A percentile compares a stretch with the other conserved stretches of the same genome.
phyloP scores from a whole-genome alignment of 2,797 vertebrate species.

The Erpetoichthys calabaricus region DNA sequence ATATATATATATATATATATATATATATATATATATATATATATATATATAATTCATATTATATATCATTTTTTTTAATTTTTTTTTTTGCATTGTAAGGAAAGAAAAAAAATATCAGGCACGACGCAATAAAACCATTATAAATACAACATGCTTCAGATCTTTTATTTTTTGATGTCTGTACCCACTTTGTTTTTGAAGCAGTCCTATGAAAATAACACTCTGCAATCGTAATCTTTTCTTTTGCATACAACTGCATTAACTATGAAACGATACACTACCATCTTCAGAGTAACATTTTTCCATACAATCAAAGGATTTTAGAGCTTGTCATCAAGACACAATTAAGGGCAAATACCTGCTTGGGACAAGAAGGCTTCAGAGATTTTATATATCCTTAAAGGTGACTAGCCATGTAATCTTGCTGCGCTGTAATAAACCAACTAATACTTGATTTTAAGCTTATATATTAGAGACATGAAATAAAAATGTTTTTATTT shows the following conservation, averaged over 20 bases:
- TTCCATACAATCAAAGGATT: constrained; percentile 25
- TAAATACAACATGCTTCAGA: constrained; percentile 66
- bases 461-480: too few relatives aligned
- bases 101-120: constrained; percentile 59
- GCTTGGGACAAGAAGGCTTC: constrained; percentile 20
- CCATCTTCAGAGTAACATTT: constrained; percentile 23
- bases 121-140: constrained; percentile 54
- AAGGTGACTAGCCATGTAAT: too few relatives aligned
- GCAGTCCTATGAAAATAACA: constrained; percentile 46
- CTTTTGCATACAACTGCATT: constrained; percentile 29
- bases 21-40: too few relatives aligned
- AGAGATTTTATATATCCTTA: too few relatives aligned
- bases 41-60: too few relatives aligned
- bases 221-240: constrained; percentile 34
- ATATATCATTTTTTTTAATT: too few relatives aligned
- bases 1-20: too few relatives aligned
- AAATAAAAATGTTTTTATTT: too few relatives aligned
- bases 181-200: constrained; percentile 5
- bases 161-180: constrained; percentile 32
- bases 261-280: constrained; percentile 24
- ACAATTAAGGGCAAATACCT: constrained; percentile 34
- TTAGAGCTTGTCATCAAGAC: constrained; percentile 36
- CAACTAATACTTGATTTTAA: too few relatives aligned
- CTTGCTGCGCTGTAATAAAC: too few relatives aligned
- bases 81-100: constrained; percentile 39